Evolutionary conservation across 2,797 vertebrate genomes (phyloP), one percentile per base, ranked within the genome.

Genomic region (Scleropages formosus): DNA sequence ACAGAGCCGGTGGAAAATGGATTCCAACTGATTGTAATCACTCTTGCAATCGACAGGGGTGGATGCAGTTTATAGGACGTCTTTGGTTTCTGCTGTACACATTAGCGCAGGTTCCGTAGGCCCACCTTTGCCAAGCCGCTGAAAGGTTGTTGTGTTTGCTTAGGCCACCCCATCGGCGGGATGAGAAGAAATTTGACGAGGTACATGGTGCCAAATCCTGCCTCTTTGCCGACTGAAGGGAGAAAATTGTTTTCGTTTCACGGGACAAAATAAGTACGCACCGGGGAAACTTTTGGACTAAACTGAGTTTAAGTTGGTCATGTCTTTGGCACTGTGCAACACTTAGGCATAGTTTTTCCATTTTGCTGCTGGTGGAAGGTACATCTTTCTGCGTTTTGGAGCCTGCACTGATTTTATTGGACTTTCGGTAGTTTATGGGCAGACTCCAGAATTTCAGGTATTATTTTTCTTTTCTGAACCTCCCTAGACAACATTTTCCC

Each of bases 21-120:
- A 74, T 24, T 11, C 56, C 80, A 81, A 56, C 74, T 78, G 77
- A 70, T 77, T 74, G 77, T 67, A 77, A 78, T 78, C 71, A 66
- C 59, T 58, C 47, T 64, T 68, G 15, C 15, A 31, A 49, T 68
- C 22, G 10, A 59, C 71, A 39, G 46, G 74, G 79, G 61, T 73
- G 76, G 79, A 80, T 66, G 60, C 69, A 49, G 63, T 75, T 80
- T 62, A 63, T 76, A 62, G 64, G 51, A 60, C 65, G 13, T 75
- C 76, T 74, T 68, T 39, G 68, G 75, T 77, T 71, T 71, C 73
- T 46, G 49, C 20, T 74, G 10, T 46, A 22, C 46, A 47, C 47
- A 58, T 75, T 49, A 75, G 65, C 10, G 20, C 56, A 22, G 64
- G 39, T 49, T 49, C 53, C 31, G 66, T 46, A 56, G 60, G 74